Conservation (phyloP, 1,140 invertebrate genomes). For the Heliconius melpomene region DNA sequence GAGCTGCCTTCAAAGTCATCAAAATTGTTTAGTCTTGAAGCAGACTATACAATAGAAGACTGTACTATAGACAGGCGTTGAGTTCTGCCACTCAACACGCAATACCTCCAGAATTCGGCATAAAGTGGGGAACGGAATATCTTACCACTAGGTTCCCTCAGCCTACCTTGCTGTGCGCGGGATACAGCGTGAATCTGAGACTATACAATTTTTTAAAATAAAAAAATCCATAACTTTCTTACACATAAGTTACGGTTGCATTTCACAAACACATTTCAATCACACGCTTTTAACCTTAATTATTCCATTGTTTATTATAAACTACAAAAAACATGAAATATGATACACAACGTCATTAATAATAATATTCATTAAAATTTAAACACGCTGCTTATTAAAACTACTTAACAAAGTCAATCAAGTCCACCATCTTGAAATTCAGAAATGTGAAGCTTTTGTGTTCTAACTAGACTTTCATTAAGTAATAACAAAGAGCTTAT, state of each 20-base stretch:
- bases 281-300: background rate
- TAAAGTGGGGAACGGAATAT: no score
- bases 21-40: no score
- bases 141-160: no score
- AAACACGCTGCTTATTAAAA: background rate
- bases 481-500: slow-evolving; percentile 9
- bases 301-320: background rate
- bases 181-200: no score
- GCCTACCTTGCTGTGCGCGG: no score
- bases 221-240: background rate
- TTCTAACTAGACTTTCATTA: slow-evolving; percentile 8
- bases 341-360: background rate
- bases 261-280: background rate
- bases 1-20: no score
- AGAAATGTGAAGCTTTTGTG: background rate
- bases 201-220: no score
- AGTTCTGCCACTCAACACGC: no score
- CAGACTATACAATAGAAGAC: no score
- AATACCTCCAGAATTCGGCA: no score
- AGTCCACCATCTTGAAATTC: background rate
- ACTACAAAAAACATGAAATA: background rate
- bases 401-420: background rate
- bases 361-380: background rate
- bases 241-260: background rate
- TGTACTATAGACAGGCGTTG: no score